A percentile compares a stretch with the other conserved stretches of the same genome.
Conservation (phyloP, 2,113 vertebrate genomes). For the Albula goreensis region DNA sequence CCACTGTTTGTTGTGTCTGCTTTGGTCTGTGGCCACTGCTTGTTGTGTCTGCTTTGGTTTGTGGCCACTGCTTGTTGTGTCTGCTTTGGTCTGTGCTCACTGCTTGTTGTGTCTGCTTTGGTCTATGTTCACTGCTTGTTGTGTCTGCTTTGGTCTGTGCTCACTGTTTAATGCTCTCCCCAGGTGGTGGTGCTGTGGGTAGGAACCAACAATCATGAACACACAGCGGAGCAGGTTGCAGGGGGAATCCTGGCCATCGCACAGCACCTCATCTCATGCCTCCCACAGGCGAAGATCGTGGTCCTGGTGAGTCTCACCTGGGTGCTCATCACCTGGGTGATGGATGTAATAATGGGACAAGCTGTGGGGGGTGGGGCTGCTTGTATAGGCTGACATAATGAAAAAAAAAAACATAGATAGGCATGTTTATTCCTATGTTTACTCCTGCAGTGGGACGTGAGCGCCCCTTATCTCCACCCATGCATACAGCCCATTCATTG, state of each 20-base stretch:
- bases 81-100: no score
- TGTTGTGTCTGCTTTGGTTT: no score
- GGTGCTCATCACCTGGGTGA: neutral
- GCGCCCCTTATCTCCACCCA: neutral
- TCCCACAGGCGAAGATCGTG: slow-evolving; percentile 90
- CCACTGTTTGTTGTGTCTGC: no score
- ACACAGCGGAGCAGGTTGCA: slow-evolving; percentile 91
- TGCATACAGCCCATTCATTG: no score
- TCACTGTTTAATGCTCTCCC: neutral
- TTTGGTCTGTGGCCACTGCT: no score
- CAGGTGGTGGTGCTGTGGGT: slow-evolving; percentile 96
- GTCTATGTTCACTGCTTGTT: neutral
- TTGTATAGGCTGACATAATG: no score
- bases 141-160: slow-evolving; percentile 25
- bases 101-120: neutral
- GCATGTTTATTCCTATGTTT: neutral
- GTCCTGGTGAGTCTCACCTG: slow-evolving; percentile 78
- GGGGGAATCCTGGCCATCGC: slow-evolving; percentile 89
- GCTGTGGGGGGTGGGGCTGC: no score
- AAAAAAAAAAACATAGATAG: no score
- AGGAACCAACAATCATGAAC: slow-evolving; percentile 92
- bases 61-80: no score
- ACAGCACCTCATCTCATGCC: slow-evolving; percentile 78
- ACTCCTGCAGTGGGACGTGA: neutral
- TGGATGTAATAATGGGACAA: no score